A percentile compares a stretch with the other conserved stretches of the same genome.
Conservation (phyloP, 2,797 vertebrate species). For the Gallinago stenura region DNA sequence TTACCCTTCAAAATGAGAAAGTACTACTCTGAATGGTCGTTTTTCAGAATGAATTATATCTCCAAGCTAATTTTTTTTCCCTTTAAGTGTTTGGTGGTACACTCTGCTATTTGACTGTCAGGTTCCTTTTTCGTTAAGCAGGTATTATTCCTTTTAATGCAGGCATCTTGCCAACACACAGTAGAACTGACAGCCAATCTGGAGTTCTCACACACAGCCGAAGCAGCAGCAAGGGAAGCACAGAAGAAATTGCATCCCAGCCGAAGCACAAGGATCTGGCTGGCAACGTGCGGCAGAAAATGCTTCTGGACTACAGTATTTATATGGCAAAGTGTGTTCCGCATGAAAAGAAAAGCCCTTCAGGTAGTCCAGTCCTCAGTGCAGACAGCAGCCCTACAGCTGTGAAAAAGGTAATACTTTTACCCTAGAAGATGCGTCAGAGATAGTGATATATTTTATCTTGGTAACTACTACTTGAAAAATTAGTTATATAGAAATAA, state of each 20-base stretch:
- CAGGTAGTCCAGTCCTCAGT: conserved; percentile 84
- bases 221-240: conserved; percentile 90
- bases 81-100: neutral
- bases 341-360: conserved; percentile 79
- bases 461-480: neutral
- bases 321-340: conserved; percentile 93
- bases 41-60: neutral
- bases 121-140: neutral
- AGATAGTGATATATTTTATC: neutral
- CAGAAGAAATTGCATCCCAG: conserved; percentile 87
- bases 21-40: neutral
- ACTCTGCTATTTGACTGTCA: neutral
- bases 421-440: neutral
- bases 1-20: neutral
- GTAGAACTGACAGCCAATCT: conserved; percentile 69
- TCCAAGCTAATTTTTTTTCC: neutral
- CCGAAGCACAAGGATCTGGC: conserved; percentile 84
- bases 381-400: conserved; percentile 91
- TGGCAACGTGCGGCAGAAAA: conserved; percentile 80
- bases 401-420: conserved; percentile 88
- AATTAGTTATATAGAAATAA: neutral
- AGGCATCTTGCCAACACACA: conserved; percentile 81
- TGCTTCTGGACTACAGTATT: conserved; percentile 87
- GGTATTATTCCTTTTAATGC: neutral
- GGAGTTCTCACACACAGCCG: conserved; percentile 85